Conservation (phyloP, 2,888 invertebrate genomes). For the Homarus gammarus region DNA sequence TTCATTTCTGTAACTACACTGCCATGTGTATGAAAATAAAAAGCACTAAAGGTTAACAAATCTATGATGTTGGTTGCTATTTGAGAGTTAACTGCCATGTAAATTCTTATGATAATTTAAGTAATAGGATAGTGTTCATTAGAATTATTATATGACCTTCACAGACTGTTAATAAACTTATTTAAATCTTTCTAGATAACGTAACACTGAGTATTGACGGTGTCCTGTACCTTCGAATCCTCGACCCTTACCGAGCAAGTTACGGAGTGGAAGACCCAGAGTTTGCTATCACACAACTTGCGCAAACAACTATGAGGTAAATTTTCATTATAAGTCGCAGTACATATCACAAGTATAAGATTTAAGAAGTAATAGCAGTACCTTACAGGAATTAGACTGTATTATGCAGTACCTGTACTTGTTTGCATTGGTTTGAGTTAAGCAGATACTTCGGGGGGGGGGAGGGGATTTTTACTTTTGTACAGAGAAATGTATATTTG, state of each 20-base stretch:
- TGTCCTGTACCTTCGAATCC: slow-evolving; percentile 94
- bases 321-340: neutral
- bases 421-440: too few relatives aligned
- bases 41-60: neutral
- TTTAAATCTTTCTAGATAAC: slow-evolving; percentile 85
- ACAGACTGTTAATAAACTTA: neutral
- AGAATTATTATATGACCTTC: neutral
- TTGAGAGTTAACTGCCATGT: neutral
- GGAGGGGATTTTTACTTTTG: too few relatives aligned
- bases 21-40: too few relatives aligned
- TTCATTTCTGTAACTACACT: too few relatives aligned
- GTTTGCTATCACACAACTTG: slow-evolving; percentile 98
- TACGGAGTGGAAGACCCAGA: slow-evolving; percentile 99
- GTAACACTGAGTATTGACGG: slow-evolving; percentile 98
- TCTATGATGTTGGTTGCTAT: neutral
- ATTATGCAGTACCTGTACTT: too few relatives aligned
- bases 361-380: neutral
- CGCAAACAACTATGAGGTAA: slow-evolving; percentile 98
- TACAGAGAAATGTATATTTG: too few relatives aligned
- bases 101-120: neutral
- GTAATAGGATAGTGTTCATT: neutral
- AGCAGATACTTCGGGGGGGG: too few relatives aligned
- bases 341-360: neutral
- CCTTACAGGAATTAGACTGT: too few relatives aligned
- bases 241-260: slow-evolving; percentile 95